Evolutionary conservation across 1,140 invertebrate species (phyloP), one percentile per base, ranked within the genome.

Genomic region (Frieseomelitta varia): DNA sequence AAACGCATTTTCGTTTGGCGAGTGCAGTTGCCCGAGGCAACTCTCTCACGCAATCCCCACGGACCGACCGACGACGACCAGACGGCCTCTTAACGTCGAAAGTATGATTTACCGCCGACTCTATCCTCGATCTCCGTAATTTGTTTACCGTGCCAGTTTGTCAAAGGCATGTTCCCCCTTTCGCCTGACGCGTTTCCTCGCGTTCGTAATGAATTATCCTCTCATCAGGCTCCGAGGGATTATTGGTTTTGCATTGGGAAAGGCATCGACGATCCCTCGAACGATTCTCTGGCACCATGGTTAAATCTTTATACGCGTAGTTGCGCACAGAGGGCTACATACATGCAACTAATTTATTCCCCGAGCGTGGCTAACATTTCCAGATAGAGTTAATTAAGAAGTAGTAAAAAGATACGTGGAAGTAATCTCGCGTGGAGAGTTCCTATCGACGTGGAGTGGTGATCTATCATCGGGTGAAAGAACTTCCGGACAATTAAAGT

Each of bases 21-120:
- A 85, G 55, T 47, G 30, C 47, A 30, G 69, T 47, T 47, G 39
- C 78, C 79, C 78, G 34, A 68, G 83, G 71, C 78, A 61, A 81
- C 39, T 58, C 63, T 85, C 84, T 81, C 84, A 85, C 79, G 79
- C 84, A 56, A 85, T 76, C 56, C 39, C 61, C 15, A 34, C 39
- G 69, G 55, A 27, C 58, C 51, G 58, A 47, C 19, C 51, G 27
- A 34, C 30, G 51, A 65, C 34, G 61, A 55, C 71, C 17, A 68
- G 21, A 30, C 71, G 63, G 53, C 79, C 84, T 81, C 65, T 81
- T 84, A 81, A 81, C 79, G 84, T 85, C 84, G 71, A 81, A 81
- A 81, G 55, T 65, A 81, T 85, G 84, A 85, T 85, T 85, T 81
- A 85, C 84, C 53, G 53, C 34, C 67, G 81, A 39, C 81, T 79